phyloP scores from a whole-genome alignment of 1,140 invertebrate species.

The Drosophila erecta region DNA sequence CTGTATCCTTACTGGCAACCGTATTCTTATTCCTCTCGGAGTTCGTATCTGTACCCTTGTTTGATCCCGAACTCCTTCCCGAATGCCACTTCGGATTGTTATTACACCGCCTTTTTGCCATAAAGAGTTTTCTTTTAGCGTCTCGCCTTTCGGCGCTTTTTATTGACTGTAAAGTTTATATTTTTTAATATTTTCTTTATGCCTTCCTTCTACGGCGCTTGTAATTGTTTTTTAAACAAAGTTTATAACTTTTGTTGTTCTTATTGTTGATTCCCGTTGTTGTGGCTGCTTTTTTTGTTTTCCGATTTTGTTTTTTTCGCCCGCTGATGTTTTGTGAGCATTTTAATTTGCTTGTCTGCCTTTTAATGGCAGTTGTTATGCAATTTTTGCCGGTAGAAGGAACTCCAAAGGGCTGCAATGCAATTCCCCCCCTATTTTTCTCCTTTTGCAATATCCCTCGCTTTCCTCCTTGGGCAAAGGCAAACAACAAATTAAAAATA shows the following conservation, averaged over 20 bases:
- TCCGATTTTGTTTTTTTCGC: slow-evolving; percentile 4
- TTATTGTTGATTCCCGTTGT: slow-evolving; percentile 37
- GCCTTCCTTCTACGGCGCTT: slow-evolving; percentile 22
- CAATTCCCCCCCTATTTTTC: slow-evolving; percentile 39
- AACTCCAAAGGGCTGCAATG: slow-evolving; percentile 56
- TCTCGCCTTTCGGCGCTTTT: slow-evolving; percentile 69
- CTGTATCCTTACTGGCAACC: slow-evolving; percentile 9
- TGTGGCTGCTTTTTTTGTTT: slow-evolving; percentile 29
- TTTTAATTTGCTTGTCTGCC: slow-evolving; percentile 79
- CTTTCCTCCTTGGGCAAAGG: slow-evolving; percentile 34
- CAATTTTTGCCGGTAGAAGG: slow-evolving; percentile 56
- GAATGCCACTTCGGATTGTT: slow-evolving; percentile 35
- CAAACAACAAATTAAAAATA: slow-evolving; percentile 74
- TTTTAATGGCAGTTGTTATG: slow-evolving; percentile 78
- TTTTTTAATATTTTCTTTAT: slow-evolving; percentile 79
- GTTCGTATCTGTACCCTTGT: slow-evolving; percentile 4
- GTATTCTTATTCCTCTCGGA: neutral
- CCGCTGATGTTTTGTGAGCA: slow-evolving; percentile 33
- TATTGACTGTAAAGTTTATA: slow-evolving; percentile 78
- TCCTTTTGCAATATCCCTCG: slow-evolving; percentile 17
- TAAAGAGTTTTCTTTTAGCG: slow-evolving; percentile 71
- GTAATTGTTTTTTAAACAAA: slow-evolving; percentile 80
- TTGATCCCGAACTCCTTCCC: slow-evolving; percentile 23
- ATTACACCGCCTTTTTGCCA: slow-evolving; percentile 69
- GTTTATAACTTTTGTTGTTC: slow-evolving; percentile 70